Percentiles rank a stretch among this genome's conserved stretches.
Conservation (phyloP, 2,797 vertebrate species). For the Monodelphis domestica region DNA sequence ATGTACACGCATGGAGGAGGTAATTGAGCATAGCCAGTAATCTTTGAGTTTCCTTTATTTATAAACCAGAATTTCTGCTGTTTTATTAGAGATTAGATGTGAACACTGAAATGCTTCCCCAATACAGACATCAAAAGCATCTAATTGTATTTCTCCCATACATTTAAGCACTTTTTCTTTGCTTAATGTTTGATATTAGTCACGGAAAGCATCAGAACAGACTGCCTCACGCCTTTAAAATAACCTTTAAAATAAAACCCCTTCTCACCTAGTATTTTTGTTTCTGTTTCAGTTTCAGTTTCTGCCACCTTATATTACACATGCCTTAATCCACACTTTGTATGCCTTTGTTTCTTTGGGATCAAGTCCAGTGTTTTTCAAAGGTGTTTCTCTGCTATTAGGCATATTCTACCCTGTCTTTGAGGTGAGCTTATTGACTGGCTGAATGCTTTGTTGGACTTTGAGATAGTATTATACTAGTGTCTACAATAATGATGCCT, state of each 20-base stretch:
- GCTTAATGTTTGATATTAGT: conserved; percentile 58
- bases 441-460: conserved; percentile 69
- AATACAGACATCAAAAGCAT: conserved; percentile 60
- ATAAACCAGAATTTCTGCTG: conserved; percentile 43
- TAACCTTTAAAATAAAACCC: conserved; percentile 79
- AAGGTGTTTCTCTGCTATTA: conserved; percentile 64
- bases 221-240: conserved; percentile 71
- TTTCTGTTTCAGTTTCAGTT: conserved; percentile 65
- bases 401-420: conserved; percentile 65
- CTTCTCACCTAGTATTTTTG: conserved; percentile 69
- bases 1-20: background rate
- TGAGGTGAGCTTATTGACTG: conserved; percentile 56
- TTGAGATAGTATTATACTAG: conserved; percentile 69
- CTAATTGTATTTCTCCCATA: background rate
- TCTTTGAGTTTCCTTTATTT: conserved; percentile 47
- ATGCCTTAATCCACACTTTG: conserved; percentile 48
- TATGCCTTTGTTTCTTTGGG: conserved; percentile 46
- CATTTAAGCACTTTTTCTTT: conserved; percentile 50
- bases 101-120: conserved; percentile 61
- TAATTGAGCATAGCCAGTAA: background rate
- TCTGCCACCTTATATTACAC: conserved; percentile 50
- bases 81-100: conserved; percentile 50
- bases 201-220: conserved; percentile 56
- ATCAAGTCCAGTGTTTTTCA: conserved; percentile 56
- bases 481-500: conserved; percentile 68